Conservation (phyloP, 1,140 invertebrate species). For the Pseudomyrmex gracilis region DNA sequence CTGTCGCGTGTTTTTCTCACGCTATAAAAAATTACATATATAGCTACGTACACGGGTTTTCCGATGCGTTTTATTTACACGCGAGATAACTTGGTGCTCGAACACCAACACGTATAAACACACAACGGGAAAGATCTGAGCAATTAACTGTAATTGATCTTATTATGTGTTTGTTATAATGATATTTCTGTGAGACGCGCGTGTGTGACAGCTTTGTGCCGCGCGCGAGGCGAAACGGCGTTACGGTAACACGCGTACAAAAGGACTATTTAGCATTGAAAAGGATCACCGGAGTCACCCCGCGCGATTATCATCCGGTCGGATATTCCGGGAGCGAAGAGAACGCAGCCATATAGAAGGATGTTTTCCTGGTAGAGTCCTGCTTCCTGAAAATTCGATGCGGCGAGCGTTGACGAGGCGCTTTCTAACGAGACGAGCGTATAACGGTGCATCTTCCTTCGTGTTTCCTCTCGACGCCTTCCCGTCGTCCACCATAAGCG, state of each 20-base stretch:
- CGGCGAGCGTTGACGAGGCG: slow-evolving; percentile 5
- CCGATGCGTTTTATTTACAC: slow-evolving; percentile 5
- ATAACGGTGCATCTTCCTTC: slow-evolving; percentile 51
- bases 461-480: slow-evolving; percentile 17
- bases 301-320: neutral
- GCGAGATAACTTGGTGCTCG: neutral
- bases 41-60: no score
- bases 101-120: neutral
- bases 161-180: neutral
- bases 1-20: neutral
- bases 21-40: no score
- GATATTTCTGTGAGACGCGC: neutral
- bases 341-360: no score
- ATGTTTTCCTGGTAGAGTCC: no score
- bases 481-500: neutral
- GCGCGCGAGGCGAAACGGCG: no score
- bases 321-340: neutral
- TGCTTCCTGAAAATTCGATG: neutral
- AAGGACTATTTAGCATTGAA: neutral
- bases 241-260: neutral
- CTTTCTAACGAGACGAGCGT: no score
- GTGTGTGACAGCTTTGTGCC: no score
- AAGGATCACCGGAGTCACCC: neutral
- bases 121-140: neutral
- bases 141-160: slow-evolving; percentile 43